Evolutionary conservation across 2,113 vertebrate genomes (phyloP).

Genomic region (Verasper variegatus): DNA sequence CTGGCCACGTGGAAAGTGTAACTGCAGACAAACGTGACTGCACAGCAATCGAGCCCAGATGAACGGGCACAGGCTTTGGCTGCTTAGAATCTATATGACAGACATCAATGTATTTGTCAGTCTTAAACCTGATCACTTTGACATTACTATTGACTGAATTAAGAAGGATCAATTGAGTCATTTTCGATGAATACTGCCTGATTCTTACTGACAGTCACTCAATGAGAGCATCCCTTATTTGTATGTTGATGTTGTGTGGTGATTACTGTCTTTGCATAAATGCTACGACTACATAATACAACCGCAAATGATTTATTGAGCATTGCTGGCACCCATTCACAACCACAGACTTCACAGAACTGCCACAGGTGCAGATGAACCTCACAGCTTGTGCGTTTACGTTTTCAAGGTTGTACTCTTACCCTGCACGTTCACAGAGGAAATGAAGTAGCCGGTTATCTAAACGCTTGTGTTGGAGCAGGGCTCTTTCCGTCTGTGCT

Average conservation of each 20-base stretch:
- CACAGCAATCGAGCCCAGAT: neutral
- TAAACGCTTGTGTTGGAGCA: conserved; percentile 26
- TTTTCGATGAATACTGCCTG: neutral
- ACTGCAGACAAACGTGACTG: neutral
- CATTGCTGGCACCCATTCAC: too few relatives aligned
- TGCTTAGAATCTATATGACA: conserved; percentile 1
- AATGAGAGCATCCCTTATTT: neutral
- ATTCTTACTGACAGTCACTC: neutral
- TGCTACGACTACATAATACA: too few relatives aligned
- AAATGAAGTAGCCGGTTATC: neutral
- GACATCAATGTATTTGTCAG: neutral
- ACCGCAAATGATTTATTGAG: neutral
- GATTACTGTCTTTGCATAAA: neutral
- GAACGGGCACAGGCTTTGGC: neutral
- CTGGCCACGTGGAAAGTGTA: too few relatives aligned
- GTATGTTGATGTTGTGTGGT: neutral
- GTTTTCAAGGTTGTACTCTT: neutral
- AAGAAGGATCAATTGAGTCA: neutral
- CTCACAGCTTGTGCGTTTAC: neutral
- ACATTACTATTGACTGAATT: conserved; percentile 21
- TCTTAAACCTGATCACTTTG: neutral
- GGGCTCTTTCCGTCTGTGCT: conserved; percentile 14
- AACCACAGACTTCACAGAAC: neutral
- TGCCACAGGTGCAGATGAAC: neutral
- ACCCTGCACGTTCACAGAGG: neutral